Evolutionary conservation across 2,888 invertebrate genomes (phyloP), one percentile per base, ranked within the genome.

Genomic region (Eristalinus aeneus): DNA sequence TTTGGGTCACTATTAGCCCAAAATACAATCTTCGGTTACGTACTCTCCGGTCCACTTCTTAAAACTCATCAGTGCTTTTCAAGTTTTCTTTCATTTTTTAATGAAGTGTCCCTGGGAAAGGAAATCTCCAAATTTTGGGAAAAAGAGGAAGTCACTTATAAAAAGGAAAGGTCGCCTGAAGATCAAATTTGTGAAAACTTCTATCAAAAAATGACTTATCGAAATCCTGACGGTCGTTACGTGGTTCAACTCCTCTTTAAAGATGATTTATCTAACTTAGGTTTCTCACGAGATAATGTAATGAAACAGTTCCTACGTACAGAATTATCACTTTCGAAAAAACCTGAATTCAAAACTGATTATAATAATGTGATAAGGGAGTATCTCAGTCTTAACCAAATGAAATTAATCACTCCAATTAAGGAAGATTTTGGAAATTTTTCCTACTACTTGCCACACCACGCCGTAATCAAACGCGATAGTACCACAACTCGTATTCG

Each of bases 401-500:
- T n/a, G n/a, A n/a, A n/a, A n/a, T n/a, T n/a, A n/a, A n/a, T n/a
- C n/a, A n/a, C n/a, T n/a, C n/a, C n/a, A n/a, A n/a, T n/a, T n/a
- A n/a, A n/a, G n/a, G n/a, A n/a, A n/a, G n/a, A n/a, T n/a, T n/a
- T n/a, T n/a, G n/a, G n/a, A n/a, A n/a, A n/a, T n/a, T n/a, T n/a
- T n/a, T n/a, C n/a, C n/a, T n/a, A n/a, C n/a, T n/a, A n/a, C n/a
- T n/a, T n/a, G n/a, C n/a, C 85, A n/a, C 85, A 81, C 60, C 85
- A 86, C 58, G 67, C 84, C 16, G 79, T 74, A 12, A 46, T 78
- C 4, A 69, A 79, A 34, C 74, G 74, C 0, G 61, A 73, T 2
- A 81, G 71, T 20, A 68, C 39, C 4, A 81, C 89, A 0, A 89
- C 87, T 0, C 89, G 89, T 64, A 11, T 89, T 20, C 82, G 89